Evolutionary conservation across 1,140 invertebrate genomes (phyloP).

Genomic region (Lethrus apterus): DNA sequence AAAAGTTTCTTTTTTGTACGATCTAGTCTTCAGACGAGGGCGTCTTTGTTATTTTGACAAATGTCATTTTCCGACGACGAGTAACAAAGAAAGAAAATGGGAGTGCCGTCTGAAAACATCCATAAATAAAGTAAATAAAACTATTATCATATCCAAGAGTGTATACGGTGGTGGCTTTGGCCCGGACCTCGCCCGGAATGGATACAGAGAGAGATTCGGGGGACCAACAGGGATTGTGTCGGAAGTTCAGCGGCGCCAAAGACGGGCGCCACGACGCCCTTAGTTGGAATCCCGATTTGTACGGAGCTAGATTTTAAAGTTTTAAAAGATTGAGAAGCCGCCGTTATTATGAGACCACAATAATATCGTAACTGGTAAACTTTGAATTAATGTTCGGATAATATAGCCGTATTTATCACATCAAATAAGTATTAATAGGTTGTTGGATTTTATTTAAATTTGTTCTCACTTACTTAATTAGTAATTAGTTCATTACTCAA

Average conservation of each 20-base stretch:
- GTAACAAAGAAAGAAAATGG: background rate
- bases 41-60: constrained; percentile 36
- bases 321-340: too few relatives aligned
- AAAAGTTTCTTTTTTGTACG: too few relatives aligned
- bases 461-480: too few relatives aligned
- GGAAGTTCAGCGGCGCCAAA: constrained; percentile 13
- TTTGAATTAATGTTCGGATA: too few relatives aligned
- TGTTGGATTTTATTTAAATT: too few relatives aligned
- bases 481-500: too few relatives aligned
- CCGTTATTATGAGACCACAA: too few relatives aligned
- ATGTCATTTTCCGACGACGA: constrained; percentile 32
- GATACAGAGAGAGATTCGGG: constrained; percentile 11
- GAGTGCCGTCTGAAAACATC: constrained; percentile 31
- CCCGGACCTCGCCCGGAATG: constrained; percentile 2
- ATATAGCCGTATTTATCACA: too few relatives aligned
- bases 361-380: too few relatives aligned
- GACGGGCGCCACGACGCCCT: constrained; percentile 12
- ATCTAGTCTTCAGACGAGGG: too few relatives aligned
- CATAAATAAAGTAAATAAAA: constrained; percentile 39
- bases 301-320: too few relatives aligned
- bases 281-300: constrained; percentile 6
- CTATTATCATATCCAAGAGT: constrained; percentile 26
- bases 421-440: too few relatives aligned
- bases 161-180: constrained; percentile 1
- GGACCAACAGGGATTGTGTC: background rate